Conservation (phyloP, 2,113 vertebrate species). For the Zingel zingel region DNA sequence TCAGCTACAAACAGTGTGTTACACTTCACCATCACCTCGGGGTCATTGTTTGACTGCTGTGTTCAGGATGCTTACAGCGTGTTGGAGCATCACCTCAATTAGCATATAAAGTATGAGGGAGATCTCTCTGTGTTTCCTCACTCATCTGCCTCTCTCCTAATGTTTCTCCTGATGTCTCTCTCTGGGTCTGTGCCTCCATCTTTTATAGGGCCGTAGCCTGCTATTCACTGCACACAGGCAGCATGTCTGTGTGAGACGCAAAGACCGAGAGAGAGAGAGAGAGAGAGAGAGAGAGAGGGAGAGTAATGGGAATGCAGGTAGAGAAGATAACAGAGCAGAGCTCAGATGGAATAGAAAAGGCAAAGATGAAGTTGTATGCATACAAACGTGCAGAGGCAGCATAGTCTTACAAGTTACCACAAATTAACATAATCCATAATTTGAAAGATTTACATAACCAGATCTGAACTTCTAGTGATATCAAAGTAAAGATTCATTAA, state of each 20-base stretch:
- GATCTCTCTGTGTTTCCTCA: slow-evolving; percentile 53
- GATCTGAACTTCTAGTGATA: background rate
- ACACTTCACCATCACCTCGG: slow-evolving; percentile 44
- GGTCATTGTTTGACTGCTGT: slow-evolving; percentile 64
- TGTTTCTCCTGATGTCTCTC: slow-evolving; percentile 29
- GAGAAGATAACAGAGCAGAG: background rate
- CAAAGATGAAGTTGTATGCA: background rate
- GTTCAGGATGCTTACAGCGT: slow-evolving; percentile 64
- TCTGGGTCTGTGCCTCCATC: slow-evolving; percentile 23
- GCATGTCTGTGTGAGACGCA: background rate
- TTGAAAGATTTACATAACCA: background rate
- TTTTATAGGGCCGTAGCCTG: slow-evolving; percentile 1
- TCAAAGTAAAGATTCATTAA: background rate
- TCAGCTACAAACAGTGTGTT: slow-evolving; percentile 28
- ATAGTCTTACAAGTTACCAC: no score
- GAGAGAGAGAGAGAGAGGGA: slow-evolving; percentile 4
- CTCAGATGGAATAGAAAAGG: background rate
- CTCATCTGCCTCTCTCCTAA: slow-evolving; percentile 41
- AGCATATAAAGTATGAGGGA: slow-evolving; percentile 66
- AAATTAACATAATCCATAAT: no score
- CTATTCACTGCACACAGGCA: background rate
- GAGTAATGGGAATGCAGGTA: background rate
- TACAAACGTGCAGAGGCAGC: no score
- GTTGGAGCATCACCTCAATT: slow-evolving; percentile 65
- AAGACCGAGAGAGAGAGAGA: background rate